These are phyloP conservation scores for Hypotaenidia okinawae DNA, from an alignment of 2,797 vertebrate genomes.

Conservation along the genomic window DNA sequence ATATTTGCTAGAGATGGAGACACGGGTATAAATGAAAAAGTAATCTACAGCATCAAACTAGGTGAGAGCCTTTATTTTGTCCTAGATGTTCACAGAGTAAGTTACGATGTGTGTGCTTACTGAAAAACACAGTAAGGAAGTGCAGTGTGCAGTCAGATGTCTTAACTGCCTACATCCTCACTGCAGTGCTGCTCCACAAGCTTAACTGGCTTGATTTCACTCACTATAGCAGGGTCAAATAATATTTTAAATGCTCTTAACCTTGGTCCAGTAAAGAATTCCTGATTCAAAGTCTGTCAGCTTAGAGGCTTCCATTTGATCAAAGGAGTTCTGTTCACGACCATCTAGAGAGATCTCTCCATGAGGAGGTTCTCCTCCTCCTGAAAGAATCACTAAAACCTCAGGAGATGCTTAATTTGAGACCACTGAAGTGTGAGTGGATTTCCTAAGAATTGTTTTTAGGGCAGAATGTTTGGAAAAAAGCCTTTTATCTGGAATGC, in stretches of 20 bases:
- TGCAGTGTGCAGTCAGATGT: not conserved
- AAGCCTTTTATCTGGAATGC: not conserved
- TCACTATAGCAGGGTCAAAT: not conserved
- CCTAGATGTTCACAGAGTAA: not conserved
- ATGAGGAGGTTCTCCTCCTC: not conserved
- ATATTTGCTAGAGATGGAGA: constrained; percentile 85
- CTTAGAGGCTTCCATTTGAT: not conserved
- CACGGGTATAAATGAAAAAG: constrained; percentile 76
- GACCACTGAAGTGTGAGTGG: not conserved
- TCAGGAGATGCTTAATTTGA: not conserved
- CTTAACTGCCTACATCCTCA: not conserved
- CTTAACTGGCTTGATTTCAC: not conserved
- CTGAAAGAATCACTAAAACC: not conserved
- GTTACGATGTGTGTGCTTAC: not conserved
- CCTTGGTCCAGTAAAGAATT: not conserved
- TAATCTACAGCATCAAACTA: constrained; percentile 78
- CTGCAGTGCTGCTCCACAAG: not conserved
- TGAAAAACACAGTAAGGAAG: not conserved
- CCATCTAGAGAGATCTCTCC: not conserved
- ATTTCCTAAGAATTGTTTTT: not conserved
- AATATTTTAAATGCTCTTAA: not conserved
- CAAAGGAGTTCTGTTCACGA: not conserved
- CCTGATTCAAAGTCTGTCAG: not conserved
- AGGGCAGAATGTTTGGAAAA: not conserved
- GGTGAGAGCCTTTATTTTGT: constrained; percentile 72